Conservation (phyloP, 2,888 invertebrate species). For the Noctua janthe region DNA sequence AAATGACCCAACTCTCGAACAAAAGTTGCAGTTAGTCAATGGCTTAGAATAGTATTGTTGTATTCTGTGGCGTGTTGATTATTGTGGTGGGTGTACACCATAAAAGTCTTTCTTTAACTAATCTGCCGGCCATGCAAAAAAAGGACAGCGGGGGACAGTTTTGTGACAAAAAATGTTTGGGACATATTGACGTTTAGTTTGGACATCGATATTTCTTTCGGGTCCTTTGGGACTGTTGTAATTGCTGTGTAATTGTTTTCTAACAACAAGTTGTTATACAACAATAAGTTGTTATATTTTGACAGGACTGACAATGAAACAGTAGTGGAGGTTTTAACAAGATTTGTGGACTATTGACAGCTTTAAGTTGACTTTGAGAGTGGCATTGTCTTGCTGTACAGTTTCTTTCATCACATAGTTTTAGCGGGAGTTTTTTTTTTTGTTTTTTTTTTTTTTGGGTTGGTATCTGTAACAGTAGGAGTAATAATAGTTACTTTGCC, state of each 20-base stretch:
- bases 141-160: slow-evolving; percentile 61
- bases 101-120: slow-evolving; percentile 67
- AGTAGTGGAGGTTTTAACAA: slow-evolving; percentile 68
- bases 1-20: slow-evolving; percentile 55
- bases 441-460: not conserved
- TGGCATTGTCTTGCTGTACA: slow-evolving; percentile 11
- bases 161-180: slow-evolving; percentile 65
- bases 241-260: slow-evolving; percentile 82
- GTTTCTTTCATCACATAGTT: not conserved
- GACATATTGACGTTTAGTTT: slow-evolving; percentile 62
- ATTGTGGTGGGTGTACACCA: slow-evolving; percentile 64
- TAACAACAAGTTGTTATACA: too few relatives aligned
- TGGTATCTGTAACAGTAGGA: not conserved
- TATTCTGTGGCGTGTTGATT: slow-evolving; percentile 70
- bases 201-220: slow-evolving; percentile 70
- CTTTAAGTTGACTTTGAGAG: slow-evolving; percentile 20
- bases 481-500: not conserved
- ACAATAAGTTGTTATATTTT: slow-evolving; percentile 79
- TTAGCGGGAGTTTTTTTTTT: not conserved
- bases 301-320: slow-evolving; percentile 74
- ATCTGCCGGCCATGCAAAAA: slow-evolving; percentile 64
- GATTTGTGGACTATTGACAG: slow-evolving; percentile 70
- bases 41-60: slow-evolving; percentile 51
- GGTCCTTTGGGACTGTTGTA: slow-evolving; percentile 73
- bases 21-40: slow-evolving; percentile 58